Evolutionary conservation across 2,797 vertebrate genomes (phyloP), one percentile per base, ranked within the genome.

Genomic region (Natrix natrix): DNA sequence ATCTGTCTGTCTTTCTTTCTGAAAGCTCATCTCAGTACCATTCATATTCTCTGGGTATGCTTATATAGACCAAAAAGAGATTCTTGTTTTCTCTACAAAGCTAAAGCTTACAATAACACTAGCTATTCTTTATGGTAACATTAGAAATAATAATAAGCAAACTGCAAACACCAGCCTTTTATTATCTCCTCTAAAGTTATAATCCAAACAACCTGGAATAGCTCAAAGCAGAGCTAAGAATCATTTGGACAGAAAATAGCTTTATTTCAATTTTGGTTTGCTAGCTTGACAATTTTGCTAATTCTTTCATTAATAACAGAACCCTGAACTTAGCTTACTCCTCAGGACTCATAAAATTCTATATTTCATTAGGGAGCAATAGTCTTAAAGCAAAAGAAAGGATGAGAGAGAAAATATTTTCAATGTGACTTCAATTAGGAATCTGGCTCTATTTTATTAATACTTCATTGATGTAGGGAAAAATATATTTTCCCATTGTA

Each of bases 221-320:
- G 0, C 6, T 94, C 66, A 37, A 83, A 0, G 89, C 91, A 94
- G 95, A 37, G 89, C 66, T 91, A 78, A 59, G 32, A 94, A 20
- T 0, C 63, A 83, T 92, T 92, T 89, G 22, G 91, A 94, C n/a
- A 86, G 88, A 88, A 93, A 93, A 90, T 32, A 52, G 87, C 87
- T 0, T 93, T 17, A 91, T 94, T 89, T 86, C 88, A 60, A 56
- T 93, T 88, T 14, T 14, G 63, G 94, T 95, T 94, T 94, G 24
- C 11, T 66, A 91, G 0, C 90, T 86, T 91, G 86, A 69, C 8
- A 91, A 93, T 86, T 5, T 56, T 94, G 91, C 52, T 4, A 93
- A 90, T 74, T 74, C 92, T 92, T 26, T n/a, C 92, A 86, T 55
- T 59, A 92, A 54, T 37, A 66, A 89, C 43, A 26, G 17, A 83